Conservation (phyloP, 2,888 invertebrate species). For the Sphinx pinastri region DNA sequence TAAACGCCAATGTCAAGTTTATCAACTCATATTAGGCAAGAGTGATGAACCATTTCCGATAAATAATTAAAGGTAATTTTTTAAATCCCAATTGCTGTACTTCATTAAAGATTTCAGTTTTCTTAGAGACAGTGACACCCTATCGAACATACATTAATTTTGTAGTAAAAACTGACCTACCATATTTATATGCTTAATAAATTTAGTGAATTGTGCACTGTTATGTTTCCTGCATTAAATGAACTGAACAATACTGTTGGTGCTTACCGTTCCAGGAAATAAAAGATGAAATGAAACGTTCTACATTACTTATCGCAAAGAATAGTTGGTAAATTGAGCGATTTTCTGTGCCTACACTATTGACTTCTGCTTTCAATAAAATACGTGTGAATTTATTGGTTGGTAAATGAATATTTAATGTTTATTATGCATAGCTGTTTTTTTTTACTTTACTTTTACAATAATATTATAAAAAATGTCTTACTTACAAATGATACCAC, state of each 20-base stretch:
- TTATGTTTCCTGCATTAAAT: not conserved
- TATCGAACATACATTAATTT: not conserved
- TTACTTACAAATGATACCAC: too few species aligned
- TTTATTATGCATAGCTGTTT: too few species aligned
- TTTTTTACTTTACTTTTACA: too few species aligned
- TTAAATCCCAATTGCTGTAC: too few species aligned
- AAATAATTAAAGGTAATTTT: too few species aligned
- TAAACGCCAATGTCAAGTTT: too few species aligned
- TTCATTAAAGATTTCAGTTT: too few species aligned
- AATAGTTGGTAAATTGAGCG: not conserved
- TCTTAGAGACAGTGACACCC: not conserved
- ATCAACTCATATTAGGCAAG: too few species aligned
- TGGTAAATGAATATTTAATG: too few species aligned
- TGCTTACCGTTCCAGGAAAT: conserved; percentile 33
- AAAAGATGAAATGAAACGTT: conserved; percentile 34
- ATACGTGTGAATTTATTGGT: not conserved
- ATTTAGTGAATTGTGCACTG: not conserved
- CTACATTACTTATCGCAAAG: not conserved
- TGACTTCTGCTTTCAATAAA: not conserved
- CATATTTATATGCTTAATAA: not conserved
- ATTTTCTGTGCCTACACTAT: not conserved
- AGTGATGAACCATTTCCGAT: too few species aligned
- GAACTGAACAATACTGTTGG: conserved; percentile 30
- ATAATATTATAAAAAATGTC: too few species aligned
- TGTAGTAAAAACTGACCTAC: not conserved